Base-by-base conservation (phyloP, 2,797 vertebrate genomes). In the Telmatherina bonti region DNA sequence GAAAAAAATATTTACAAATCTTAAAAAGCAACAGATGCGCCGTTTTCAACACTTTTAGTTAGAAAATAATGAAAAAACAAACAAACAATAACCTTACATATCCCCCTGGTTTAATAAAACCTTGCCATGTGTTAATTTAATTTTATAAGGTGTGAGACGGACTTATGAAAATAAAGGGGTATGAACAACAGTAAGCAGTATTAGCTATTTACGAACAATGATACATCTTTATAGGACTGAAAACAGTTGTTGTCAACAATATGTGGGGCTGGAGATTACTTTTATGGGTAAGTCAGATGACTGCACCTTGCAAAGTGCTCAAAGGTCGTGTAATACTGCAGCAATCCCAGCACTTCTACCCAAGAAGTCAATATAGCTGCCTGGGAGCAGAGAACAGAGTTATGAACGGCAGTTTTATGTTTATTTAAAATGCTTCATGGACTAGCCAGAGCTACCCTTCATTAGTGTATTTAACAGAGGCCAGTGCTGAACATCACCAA, bases 301-400 rank as follows among this genome's bases (percentile, higher is more conserved):
- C 51, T 84, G 53, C 60, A 27, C 52, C 55, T 66, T 53, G 29
- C 54, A 55, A 24, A 7, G 5, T 12, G 57, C 71, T 67, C 81
- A 89, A 86, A 80, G 84, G 75, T 72, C 69, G 74, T 5, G 27
- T 2, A 47, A 73, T 54, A 62, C 9, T 75, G 60, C 63, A 68
- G 56, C 53, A 67, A 65, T 67, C 11, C 11, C 4, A 35, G 36
- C 56, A 64, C 29, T 53, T 53, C 33, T 36, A 10, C 0, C 24
- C 13, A 33, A 15, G 29, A 54, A 27, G 30, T 15, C 20, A 56
- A 53, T 45, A 38, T 1, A 55, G 60, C 45, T 7, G 5, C 13
- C 38, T 5, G 4, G 18, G 13, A 68, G 57, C 1, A 61, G 38
- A 13, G 15, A 4, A 22, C 5, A 24, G 67, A 3, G 11, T 70